A percentile compares a stretch with the other conserved stretches of the same genome.
Evolutionary conservation across 2,113 vertebrate genomes (phyloP).

Genomic region (Pelecanoides urinatrix): DNA sequence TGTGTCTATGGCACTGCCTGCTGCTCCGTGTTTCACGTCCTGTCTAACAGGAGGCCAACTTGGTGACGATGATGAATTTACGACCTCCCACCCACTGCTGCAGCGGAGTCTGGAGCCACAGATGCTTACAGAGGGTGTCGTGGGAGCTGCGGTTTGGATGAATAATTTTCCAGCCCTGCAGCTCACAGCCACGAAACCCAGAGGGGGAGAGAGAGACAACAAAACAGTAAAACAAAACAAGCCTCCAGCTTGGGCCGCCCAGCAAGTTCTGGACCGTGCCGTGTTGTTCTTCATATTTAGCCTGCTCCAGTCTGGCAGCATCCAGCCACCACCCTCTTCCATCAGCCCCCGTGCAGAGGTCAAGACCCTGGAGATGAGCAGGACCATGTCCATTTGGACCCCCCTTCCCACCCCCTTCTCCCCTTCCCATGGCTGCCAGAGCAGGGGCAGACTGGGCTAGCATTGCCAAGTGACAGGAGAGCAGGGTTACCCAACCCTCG

Average conservation of each 20-base stretch:
- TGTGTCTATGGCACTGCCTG: not conserved
- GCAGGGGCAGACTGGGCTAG: not conserved
- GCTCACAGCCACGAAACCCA: conserved; percentile 28
- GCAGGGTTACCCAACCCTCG: accelerated
- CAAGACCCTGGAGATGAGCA: not conserved
- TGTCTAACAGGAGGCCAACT: not conserved
- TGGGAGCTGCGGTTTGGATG: conserved; percentile 40
- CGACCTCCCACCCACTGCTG: conserved; percentile 21
- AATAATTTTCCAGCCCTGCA: conserved; percentile 55
- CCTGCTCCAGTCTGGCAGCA: not conserved
- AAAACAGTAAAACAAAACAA: conserved; percentile 45
- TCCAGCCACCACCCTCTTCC: not conserved
- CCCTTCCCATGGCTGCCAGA: not conserved
- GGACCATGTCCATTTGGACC: not conserved
- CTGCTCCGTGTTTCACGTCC: not conserved
- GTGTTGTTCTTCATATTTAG: not conserved
- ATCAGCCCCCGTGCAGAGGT: not conserved
- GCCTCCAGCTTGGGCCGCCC: not conserved
- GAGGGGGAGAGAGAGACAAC: conserved; percentile 38
- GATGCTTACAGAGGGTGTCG: conserved; percentile 17
- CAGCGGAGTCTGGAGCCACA: not conserved
- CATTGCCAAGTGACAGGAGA: not conserved
- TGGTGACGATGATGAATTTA: not conserved
- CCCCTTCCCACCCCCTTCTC: not conserved
- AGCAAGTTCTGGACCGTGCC: not conserved